Conservation (phyloP, 1,140 invertebrate species). For the Halotydeus destructor region DNA sequence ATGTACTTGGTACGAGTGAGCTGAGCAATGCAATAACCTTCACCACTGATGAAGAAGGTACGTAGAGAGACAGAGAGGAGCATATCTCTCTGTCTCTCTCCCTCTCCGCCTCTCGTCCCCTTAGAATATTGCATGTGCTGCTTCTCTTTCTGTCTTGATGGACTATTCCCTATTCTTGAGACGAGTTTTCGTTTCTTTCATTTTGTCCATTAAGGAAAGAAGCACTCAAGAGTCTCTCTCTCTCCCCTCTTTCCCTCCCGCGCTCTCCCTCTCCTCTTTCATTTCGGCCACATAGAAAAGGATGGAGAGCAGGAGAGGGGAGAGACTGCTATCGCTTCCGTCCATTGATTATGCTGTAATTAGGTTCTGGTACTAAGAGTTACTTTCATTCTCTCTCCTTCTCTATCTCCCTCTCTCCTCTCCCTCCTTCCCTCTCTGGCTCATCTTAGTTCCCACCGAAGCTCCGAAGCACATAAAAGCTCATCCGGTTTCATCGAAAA, state of each 20-base stretch:
- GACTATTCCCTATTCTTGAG: neutral
- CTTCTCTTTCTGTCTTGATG: no score
- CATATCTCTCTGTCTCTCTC: neutral
- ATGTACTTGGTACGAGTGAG: constrained; percentile 79
- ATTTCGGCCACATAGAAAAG: neutral
- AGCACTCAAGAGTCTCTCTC: neutral
- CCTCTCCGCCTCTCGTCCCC: neutral
- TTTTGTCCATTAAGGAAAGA: neutral
- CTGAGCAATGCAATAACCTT: constrained; percentile 74
- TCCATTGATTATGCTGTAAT: neutral
- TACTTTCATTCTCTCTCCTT: neutral
- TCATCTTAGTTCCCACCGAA: constrained; percentile 23
- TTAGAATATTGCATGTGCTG: no score
- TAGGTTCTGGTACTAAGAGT: neutral
- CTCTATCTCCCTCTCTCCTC: neutral
- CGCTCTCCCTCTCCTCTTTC: neutral
- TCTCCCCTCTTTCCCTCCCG: neutral
- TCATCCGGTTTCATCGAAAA: constrained; percentile 25
- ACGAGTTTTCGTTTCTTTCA: neutral
- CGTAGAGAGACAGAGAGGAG: constrained; percentile 10
- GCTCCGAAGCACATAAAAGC: constrained; percentile 24
- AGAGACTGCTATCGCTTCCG: neutral
- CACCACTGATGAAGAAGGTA: constrained; percentile 54
- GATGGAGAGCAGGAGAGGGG: neutral
- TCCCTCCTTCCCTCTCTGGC: neutral